phyloP scores from a whole-genome alignment of 2,113 vertebrate genomes.

The Bujurquina vittata region DNA sequence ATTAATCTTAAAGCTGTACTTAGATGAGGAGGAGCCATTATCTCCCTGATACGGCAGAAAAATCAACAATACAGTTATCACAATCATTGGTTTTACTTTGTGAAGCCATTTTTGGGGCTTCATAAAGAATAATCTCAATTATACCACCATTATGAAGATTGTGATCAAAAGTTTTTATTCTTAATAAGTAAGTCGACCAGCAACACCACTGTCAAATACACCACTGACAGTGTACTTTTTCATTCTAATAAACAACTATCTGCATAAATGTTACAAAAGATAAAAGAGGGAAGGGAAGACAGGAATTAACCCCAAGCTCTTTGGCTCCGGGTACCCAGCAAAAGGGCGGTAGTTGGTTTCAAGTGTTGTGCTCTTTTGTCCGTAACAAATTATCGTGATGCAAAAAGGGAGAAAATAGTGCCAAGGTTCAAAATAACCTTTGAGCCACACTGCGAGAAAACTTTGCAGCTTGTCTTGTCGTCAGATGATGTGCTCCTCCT shows the following conservation, averaged over 20 bases:
- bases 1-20: constrained; percentile 62
- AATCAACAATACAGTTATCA: constrained; percentile 2
- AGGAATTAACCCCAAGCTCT: not conserved
- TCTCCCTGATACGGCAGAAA: constrained; percentile 40
- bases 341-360: not conserved
- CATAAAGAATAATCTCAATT: not conserved
- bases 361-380: not conserved
- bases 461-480: constrained; percentile 9
- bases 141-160: not conserved
- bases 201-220: not conserved
- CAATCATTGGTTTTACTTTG: not conserved
- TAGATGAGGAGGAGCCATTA: constrained; percentile 61
- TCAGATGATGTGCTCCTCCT: constrained; percentile 61
- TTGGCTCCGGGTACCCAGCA: not conserved
- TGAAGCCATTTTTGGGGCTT: not conserved
- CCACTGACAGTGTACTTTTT: not conserved
- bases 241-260: not conserved
- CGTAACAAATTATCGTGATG: not conserved
- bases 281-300: not conserved
- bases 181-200: not conserved
- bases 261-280: not conserved
- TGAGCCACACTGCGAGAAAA: not conserved
- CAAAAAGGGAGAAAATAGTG: not conserved
- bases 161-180: not conserved
- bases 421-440: not conserved